Evolutionary conservation across 1,140 invertebrate genomes (phyloP).

Genomic region (Drosophila asahinai): DNA sequence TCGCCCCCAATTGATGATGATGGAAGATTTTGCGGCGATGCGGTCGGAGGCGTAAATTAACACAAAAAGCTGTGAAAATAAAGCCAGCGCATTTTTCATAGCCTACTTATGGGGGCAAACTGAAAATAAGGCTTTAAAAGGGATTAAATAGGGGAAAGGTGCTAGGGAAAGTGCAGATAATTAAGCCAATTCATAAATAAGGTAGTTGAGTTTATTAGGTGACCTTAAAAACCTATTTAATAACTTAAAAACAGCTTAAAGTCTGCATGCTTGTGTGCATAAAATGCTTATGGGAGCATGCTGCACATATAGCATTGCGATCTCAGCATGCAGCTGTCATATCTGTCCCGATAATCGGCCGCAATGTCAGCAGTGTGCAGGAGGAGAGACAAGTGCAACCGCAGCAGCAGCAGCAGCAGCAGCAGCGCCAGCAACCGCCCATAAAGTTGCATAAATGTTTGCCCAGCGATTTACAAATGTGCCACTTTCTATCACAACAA

Average conservation of each 20-base stretch:
- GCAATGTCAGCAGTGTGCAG: slow-evolving; percentile 62
- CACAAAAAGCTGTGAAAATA: slow-evolving; percentile 22
- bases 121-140: background rate
- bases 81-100: background rate
- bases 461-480: slow-evolving; percentile 68
- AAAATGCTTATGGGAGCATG: slow-evolving; percentile 1
- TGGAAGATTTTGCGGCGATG: background rate
- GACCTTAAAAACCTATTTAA: too few relatives aligned
- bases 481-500: slow-evolving; percentile 80
- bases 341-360: slow-evolving; percentile 73
- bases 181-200: too few relatives aligned
- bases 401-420: slow-evolving; percentile 31
- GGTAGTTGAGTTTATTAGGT: too few relatives aligned
- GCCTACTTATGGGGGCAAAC: slow-evolving; percentile 9
- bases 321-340: slow-evolving; percentile 47
- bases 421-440: slow-evolving; percentile 19
- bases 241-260: too few relatives aligned
- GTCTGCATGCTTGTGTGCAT: background rate
- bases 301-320: slow-evolving; percentile 5
- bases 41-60: slow-evolving; percentile 9
- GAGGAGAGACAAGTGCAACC: slow-evolving; percentile 32
- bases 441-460: slow-evolving; percentile 64
- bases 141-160: background rate
- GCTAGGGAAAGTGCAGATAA: background rate
- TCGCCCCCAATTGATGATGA: slow-evolving; percentile 24